phyloP scores from a whole-genome alignment of 2,797 vertebrate species.

The Danio tinwini region DNA sequence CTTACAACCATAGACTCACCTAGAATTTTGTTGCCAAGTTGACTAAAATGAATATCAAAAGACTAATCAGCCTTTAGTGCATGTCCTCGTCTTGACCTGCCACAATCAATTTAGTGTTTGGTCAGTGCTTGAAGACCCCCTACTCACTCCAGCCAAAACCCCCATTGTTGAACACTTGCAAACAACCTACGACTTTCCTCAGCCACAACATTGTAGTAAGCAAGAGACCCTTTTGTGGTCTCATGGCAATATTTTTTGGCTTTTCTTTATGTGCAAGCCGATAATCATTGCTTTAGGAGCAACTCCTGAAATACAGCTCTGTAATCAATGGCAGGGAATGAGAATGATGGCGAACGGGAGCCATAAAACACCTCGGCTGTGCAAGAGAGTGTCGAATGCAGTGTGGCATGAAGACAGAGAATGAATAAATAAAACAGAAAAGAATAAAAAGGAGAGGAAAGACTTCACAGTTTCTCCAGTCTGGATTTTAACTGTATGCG shows the following conservation, averaged over 20 bases:
- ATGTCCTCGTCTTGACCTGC: constrained; percentile 48
- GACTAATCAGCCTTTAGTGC: neutral
- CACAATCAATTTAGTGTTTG: constrained; percentile 51
- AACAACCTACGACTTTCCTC: neutral
- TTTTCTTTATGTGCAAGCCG: constrained; percentile 43
- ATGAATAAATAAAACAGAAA: neutral
- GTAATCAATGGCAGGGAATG: constrained; percentile 44
- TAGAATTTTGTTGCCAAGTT: neutral
- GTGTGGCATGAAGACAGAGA: constrained; percentile 19
- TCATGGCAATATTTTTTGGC: constrained; percentile 6
- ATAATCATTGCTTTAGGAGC: constrained; percentile 35
- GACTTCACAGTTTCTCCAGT: constrained; percentile 45
- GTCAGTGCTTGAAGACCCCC: constrained; percentile 10
- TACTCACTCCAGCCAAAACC: neutral
- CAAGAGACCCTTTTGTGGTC: neutral
- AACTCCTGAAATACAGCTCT: constrained; percentile 43
- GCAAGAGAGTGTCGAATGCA: neutral
- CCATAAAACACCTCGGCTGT: constrained; percentile 34
- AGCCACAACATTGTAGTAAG: neutral
- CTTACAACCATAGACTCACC: neutral
- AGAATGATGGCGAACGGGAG: constrained; percentile 7
- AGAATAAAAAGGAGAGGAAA: constrained; percentile 39
- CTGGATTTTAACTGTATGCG: constrained; percentile 52
- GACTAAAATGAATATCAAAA: constrained; percentile 15
- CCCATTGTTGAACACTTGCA: neutral